Percentiles rank a stretch among this genome's conserved stretches.
Conservation (phyloP, 2,113 vertebrate genomes). For the Manacus vitellinus region DNA sequence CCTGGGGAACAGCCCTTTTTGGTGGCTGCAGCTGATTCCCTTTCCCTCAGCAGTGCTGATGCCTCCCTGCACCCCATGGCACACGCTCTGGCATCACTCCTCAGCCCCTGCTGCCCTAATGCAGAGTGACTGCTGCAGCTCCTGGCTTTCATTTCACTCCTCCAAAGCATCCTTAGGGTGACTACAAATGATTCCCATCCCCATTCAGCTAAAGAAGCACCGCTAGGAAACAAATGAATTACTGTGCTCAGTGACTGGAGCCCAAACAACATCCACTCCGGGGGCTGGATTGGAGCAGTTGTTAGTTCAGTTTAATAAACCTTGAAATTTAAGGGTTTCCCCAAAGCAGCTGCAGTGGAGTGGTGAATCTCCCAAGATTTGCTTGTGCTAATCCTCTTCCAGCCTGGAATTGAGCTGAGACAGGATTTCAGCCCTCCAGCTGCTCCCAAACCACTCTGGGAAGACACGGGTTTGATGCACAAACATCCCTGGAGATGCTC, state of each 20-base stretch:
- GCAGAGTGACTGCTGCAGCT: neutral
- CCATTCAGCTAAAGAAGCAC: neutral
- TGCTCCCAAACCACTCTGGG: neutral
- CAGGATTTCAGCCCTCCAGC: neutral
- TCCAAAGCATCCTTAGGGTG: neutral
- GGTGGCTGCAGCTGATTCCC: neutral
- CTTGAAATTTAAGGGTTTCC: neutral
- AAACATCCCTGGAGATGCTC: neutral
- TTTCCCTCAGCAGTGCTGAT: neutral
- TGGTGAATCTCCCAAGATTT: neutral
- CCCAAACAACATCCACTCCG: neutral
- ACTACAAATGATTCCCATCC: neutral
- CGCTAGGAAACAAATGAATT: neutral
- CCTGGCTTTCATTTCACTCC: neutral
- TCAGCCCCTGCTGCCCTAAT: neutral
- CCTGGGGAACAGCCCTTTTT: neutral
- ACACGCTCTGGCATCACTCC: neutral
- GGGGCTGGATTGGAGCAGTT: neutral
- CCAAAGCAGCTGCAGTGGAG: neutral
- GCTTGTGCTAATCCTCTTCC: neutral
- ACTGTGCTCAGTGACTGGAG: neutral
- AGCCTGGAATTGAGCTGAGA: neutral
- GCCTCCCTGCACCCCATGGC: neutral
- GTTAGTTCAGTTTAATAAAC: neutral
- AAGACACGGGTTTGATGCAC: neutral